Evolutionary conservation across 2,888 invertebrate species (phyloP).

Genomic region (Ptychoptera contaminata): DNA sequence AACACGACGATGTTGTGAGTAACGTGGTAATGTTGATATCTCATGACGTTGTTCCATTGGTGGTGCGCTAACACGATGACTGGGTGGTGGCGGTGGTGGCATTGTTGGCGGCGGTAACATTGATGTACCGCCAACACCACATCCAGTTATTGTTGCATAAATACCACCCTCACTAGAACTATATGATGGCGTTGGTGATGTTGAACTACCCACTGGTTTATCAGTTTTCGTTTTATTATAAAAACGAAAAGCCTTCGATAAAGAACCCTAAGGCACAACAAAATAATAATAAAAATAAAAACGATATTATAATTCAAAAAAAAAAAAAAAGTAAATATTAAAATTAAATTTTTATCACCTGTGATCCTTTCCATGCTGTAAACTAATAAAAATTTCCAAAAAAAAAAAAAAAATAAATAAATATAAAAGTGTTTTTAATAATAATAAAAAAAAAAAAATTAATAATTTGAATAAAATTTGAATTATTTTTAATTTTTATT

Average conservation of each 20-base stretch:
- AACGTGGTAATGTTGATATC: slow-evolving; percentile 16
- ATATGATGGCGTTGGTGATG: slow-evolving; percentile 32
- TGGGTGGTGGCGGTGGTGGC: slow-evolving; percentile 26
- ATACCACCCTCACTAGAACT: slow-evolving; percentile 31
- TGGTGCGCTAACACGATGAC: slow-evolving; percentile 28
- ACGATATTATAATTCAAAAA: too few relatives aligned
- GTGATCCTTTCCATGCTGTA: slow-evolving; percentile 33
- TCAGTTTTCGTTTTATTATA: slow-evolving; percentile 27
- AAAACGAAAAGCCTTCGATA: slow-evolving; percentile 32
- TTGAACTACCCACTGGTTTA: slow-evolving; percentile 30
- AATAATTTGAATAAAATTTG: too few relatives aligned
- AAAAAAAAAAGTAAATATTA: too few relatives aligned
- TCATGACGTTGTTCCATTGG: slow-evolving; percentile 14
- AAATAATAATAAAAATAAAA: neutral
- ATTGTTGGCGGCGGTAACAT: slow-evolving; percentile 19
- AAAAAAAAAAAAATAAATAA: too few relatives aligned
- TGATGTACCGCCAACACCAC: slow-evolving; percentile 15
- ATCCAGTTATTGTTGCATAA: slow-evolving; percentile 28
- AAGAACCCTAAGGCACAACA: slow-evolving; percentile 21
- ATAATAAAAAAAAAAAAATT: neutral
- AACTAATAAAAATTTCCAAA: slow-evolving; percentile 16
- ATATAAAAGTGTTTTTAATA: neutral
- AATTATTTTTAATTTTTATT: too few relatives aligned
- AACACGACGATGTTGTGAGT: slow-evolving; percentile 27
- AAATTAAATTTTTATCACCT: slow-evolving; percentile 16